A percentile compares a stretch with the other conserved stretches of the same genome.
These are phyloP conservation scores for Oceanodroma tethys DNA, from an alignment of 2,113 vertebrate species.

Conservation along the genomic window DNA sequence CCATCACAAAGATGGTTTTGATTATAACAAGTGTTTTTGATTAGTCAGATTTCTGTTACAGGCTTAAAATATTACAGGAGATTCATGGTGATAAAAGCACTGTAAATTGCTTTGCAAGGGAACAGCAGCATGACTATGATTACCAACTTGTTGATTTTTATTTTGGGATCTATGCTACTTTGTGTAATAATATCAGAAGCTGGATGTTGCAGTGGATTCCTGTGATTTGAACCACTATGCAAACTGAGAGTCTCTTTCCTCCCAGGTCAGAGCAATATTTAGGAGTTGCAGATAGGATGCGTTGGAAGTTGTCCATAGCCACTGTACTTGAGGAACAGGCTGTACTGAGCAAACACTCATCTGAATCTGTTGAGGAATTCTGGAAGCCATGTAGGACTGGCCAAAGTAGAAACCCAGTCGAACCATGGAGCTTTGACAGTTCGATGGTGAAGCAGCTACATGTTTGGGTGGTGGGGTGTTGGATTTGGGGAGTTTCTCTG, in stretches of 20 bases:
- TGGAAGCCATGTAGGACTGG: neutral
- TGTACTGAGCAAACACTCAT: neutral
- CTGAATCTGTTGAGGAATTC: neutral
- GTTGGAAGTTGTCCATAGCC: neutral
- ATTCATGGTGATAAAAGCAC: neutral
- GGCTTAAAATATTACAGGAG: neutral
- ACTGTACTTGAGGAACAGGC: neutral
- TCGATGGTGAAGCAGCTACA: neutral
- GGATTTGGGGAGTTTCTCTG: neutral
- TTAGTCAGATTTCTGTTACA: neutral
- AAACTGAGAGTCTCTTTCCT: neutral
- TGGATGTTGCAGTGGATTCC: neutral
- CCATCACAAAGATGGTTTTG: neutral
- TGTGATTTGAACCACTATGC: neutral
- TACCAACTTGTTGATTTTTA: neutral
- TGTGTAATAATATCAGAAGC: neutral
- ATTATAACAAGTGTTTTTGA: neutral
- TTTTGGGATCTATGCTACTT: neutral
- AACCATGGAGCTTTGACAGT: neutral
- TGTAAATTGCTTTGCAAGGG: neutral
- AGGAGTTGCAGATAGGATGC: neutral
- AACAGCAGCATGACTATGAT: neutral
- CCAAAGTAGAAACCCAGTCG: neutral
- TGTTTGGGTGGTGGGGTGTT: neutral
- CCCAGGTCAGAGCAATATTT: neutral